Evolutionary conservation across 53 echinoderm and acorn worm genomes (phyloP), one percentile per base, ranked within the genome.

Genomic region (Echinarachnius parma): DNA sequence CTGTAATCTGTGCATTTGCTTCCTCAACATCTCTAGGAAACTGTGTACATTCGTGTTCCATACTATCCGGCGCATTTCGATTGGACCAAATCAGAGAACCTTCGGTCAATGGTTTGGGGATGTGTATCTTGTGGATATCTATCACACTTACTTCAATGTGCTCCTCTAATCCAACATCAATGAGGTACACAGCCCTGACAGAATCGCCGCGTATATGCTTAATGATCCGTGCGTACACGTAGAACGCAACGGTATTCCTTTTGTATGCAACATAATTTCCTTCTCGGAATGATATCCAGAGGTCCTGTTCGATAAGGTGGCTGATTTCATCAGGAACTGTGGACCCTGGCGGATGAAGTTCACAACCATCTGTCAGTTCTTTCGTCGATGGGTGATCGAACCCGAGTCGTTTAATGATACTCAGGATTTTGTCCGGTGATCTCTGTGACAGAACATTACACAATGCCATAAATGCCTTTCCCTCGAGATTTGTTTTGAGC

Each of bases 171-270:
- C 61, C 76, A 15, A 59, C 27, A 28, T 60, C 34, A 27, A 60
- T 46, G 11, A 15, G 20, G 39, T 54, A 71, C 14, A 71, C 37
- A 21, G 71, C 10, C 4, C 24, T 31, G 18, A 71, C 7, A 1
- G 71, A 71, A 3, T 55, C 71, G 27, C 16, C 26, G 29, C 35
- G 15, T 23, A 71, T 14, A 53, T n/a, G 25, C 55, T 54, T 34
- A 13, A 59, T 31, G 7, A 84, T 47, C 13, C n/a, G 23, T 9
- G 60, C 87, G 63, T 75, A 90, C 7, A 89, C 47, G 20, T 84
- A 74, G 7, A 39, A 45, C 29, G 78, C 83, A 19, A 65, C 61
- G n/a, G n/a, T n/a, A n/a, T n/a, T n/a, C n/a, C n/a, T n/a, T n/a
- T n/a, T n/a, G n/a, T n/a, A n/a, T n/a, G n/a, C n/a, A n/a, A n/a